Base-by-base conservation (phyloP, 2,113 vertebrate genomes). In the Corythaeola cristata region DNA sequence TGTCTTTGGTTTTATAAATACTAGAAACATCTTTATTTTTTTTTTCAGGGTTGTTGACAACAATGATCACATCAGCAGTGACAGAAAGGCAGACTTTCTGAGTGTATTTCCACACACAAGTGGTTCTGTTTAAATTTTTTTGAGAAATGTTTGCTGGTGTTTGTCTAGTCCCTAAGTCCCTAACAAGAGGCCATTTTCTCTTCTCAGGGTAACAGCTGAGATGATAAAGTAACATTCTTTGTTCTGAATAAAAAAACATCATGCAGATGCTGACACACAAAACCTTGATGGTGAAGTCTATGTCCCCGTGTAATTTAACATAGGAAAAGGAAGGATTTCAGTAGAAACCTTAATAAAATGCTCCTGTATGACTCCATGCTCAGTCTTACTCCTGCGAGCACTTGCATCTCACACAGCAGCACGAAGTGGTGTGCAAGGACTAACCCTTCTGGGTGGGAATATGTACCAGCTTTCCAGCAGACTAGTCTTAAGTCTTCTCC, bases 11-110 rank as follows among this genome's bases (percentile, higher is more conserved):
- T 96, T 96, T 91, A 76, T 73, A 76, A 84, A 76, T 92, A 67
- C 72, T 89, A 66, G 96, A 98, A 98, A 96, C 93, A 94, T 89
- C 97, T 96, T 44, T 93, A 93, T 96, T 97, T 97, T 97, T 97
- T 97, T 96, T 90, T 97, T 96, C 50, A 60, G 95, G 93, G 35
- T 97, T 97, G 96, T 94, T 97, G 97, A 96, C 90, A 97, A 94
- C 85, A 94, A 50, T 68, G 89, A 90, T 96, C 93, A 55, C 84
- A 73, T 88, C 97, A 93, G 80, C 85, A 93, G 90, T 95, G 94
- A 93, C 72, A 88, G 91, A 81, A 88, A 94, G 91, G 37, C 86
- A 35, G 76, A 73, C 82, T 97, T 97, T 95, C 92, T 96, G 92
- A 96, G 88, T 58, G 9, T 90, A 93, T 93, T 91, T 72, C 71